Evolutionary conservation across 2,888 invertebrate genomes (phyloP), one percentile per base, ranked within the genome.

Genomic region (Globia sparganii): DNA sequence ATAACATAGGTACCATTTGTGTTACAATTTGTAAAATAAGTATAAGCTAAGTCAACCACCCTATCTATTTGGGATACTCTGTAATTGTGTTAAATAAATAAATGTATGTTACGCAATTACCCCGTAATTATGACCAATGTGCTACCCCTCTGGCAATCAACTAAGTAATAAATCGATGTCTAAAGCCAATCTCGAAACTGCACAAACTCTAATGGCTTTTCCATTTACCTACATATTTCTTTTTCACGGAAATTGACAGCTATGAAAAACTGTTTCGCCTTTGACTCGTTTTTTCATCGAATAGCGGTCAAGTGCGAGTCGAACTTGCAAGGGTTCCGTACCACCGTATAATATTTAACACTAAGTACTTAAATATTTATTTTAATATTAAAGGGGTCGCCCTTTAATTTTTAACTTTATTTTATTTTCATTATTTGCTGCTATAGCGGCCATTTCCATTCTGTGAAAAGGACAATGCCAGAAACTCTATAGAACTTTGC

Each of bases 231-330:
- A 6, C n/a, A 40, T 69, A 58, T 64, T 64, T 72, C 28, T 74
- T 78, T 53, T 72, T 73, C 25, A 71, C 64, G 81, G 87, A 81
- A 88, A 86, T 88, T 88, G 80, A 88, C 81, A 78, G 76, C 67
- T 64, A 77, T 73, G 72, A 76, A 73, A 81, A 77, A 80, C 34
- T 31, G 72, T 81, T 85, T 62, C 53, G 62, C 65, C 37, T 75
- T 74, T 74, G 75, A 61, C 43, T 71, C 18, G 58, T 31, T 56
- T 75, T 75, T 77, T 69, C 43, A 74, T 58, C 61, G 40, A 59
- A 74, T 49, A 25, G 2, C 31, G 9, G 15, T 4, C 2, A 49
- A 67, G 18, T 66, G 31, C 31, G 13, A 46, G 13, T 28, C 11
- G 65, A 8, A 31, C 9, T 64, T 0, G n/a, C 40, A 40, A 8